Percentiles rank a stretch among this genome's conserved stretches.
phyloP scores from a whole-genome alignment of 1,140 invertebrate species.

The Triops longicaudatus region DNA sequence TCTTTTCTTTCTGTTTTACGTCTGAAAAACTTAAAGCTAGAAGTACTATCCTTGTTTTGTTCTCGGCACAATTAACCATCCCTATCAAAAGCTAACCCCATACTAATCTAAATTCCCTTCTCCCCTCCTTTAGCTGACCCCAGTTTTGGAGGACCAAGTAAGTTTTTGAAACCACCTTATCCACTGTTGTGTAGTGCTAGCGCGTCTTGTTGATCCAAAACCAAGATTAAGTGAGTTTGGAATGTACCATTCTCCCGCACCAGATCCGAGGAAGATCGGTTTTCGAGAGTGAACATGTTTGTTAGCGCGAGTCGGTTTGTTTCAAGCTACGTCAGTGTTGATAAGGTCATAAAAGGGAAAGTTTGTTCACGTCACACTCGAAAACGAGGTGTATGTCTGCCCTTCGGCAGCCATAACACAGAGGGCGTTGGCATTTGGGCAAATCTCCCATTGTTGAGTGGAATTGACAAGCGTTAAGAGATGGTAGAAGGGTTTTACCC shows the following conservation, averaged over 20 bases:
- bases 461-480: neutral
- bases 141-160: slow-evolving; percentile 76
- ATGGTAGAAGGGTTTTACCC: neutral
- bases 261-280: neutral
- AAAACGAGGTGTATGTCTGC: no score
- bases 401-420: no score
- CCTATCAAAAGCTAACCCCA: neutral
- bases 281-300: neutral
- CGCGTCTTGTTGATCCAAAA: neutral
- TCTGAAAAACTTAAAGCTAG: neutral
- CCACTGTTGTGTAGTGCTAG: neutral
- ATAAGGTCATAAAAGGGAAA: neutral
- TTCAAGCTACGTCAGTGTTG: neutral
- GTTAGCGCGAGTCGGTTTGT: neutral
- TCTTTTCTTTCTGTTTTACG: neutral
- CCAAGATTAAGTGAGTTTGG: no score
- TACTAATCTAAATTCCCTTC: neutral
- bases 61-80: neutral
- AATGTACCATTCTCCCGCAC: no score
- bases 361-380: neutral
- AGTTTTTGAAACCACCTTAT: slow-evolving; percentile 39
- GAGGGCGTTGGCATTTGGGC: no score
- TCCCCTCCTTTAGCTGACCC: slow-evolving; percentile 55
- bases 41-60: neutral
- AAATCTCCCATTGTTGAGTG: neutral